Evolutionary conservation across 2,888 invertebrate species (phyloP).

Genomic region (Osmoderma eremita): DNA sequence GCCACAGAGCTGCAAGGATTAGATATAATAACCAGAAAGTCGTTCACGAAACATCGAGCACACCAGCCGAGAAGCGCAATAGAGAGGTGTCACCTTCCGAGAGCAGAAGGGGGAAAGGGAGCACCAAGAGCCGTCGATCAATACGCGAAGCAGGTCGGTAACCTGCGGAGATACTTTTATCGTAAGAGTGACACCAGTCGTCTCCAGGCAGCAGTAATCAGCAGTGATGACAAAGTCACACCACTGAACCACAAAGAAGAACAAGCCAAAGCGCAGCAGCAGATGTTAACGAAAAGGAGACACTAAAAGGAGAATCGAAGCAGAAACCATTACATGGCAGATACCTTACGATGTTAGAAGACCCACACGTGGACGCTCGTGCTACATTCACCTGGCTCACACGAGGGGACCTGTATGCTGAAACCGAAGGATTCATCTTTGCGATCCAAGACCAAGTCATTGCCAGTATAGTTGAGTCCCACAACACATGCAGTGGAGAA

Average conservation of each 20-base stretch:
- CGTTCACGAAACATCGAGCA: too few species aligned
- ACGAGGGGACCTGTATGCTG: conserved; percentile 4
- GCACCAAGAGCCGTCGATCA: conserved; percentile 1
- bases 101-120: conserved; percentile 23
- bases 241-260: background rate
- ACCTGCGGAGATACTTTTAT: conserved; percentile 17
- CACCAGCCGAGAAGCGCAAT: too few species aligned
- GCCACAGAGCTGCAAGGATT: too few species aligned
- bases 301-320: background rate
- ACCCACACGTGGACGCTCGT: background rate
- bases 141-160: conserved; percentile 5
- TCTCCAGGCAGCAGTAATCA: background rate
- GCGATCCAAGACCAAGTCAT: conserved; percentile 25
- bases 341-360: background rate
- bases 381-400: conserved; percentile 3
- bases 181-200: conserved; percentile 1
- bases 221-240: background rate
- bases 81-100: conserved; percentile 27
- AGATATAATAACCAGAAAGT: too few species aligned
- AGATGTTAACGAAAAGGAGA: background rate
- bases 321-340: conserved; percentile 16
- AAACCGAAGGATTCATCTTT: conserved; percentile 23
- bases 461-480: too few species aligned
- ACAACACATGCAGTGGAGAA: too few species aligned
- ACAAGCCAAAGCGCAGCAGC: background rate